Conservation (phyloP, 1,140 invertebrate species). For the Meloidogyne floridensis region DNA sequence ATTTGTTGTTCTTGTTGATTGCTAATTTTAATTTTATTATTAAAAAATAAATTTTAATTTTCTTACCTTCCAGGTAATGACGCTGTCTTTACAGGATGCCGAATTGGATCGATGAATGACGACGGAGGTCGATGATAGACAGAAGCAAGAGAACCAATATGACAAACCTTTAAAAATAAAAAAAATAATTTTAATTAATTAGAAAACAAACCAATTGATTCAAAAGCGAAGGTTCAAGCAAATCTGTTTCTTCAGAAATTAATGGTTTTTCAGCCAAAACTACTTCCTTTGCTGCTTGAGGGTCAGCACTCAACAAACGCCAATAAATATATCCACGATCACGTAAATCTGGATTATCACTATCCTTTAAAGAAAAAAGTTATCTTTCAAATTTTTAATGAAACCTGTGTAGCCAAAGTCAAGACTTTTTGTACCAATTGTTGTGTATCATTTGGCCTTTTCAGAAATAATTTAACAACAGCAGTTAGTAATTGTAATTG, state of each 20-base stretch:
- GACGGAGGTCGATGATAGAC: constrained; percentile 99
- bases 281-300: constrained; percentile 91
- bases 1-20: constrained; percentile 11
- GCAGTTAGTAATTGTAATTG: constrained; percentile 44
- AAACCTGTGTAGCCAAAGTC: constrained; percentile 66
- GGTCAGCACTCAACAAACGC: constrained; percentile 95
- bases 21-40: not conserved
- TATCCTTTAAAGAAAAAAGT: constrained; percentile 72
- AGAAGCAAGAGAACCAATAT: constrained; percentile 95
- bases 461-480: constrained; percentile 94
- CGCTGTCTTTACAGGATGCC: constrained; percentile 67
- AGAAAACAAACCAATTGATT: constrained; percentile 82
- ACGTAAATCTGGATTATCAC: constrained; percentile 97
- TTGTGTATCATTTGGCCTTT: constrained; percentile 95
- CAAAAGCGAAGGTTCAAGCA: constrained; percentile 92
- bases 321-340: constrained; percentile 99
- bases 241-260: constrained; percentile 98
- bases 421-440: constrained; percentile 84
- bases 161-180: constrained; percentile 72
- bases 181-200: not conserved
- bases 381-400: not conserved
- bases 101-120: constrained; percentile 86
- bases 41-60: not conserved
- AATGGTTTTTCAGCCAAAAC: constrained; percentile 99
- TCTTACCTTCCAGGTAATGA: not conserved